Percentiles rank a stretch among this genome's conserved stretches.
These are phyloP conservation scores for Ooceraea biroi DNA, from an alignment of 1,140 invertebrate species.

Conservation along the genomic window DNA sequence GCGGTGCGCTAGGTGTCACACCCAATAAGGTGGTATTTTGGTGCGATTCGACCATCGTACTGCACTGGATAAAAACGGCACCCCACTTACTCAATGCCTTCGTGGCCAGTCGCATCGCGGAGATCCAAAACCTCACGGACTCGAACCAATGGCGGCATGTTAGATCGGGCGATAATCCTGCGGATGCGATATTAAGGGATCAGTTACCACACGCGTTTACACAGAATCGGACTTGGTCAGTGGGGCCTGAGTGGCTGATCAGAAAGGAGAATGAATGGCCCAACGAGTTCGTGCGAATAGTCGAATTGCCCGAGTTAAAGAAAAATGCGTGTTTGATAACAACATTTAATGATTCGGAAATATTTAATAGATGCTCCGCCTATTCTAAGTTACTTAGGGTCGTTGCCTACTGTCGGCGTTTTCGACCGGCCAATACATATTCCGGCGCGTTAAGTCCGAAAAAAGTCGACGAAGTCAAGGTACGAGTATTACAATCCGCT, in stretches of 20 bases:
- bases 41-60: conserved; percentile 65
- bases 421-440: neutral
- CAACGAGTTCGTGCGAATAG: too few species aligned
- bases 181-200: conserved; percentile 70
- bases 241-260: conserved; percentile 61
- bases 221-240: conserved; percentile 51
- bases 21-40: conserved; percentile 37
- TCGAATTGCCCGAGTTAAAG: too few species aligned
- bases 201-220: conserved; percentile 42
- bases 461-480: neutral
- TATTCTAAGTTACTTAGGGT: too few species aligned
- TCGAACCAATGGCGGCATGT: conserved; percentile 75
- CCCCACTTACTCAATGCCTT: conserved; percentile 73
- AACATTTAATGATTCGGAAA: too few species aligned
- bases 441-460: neutral
- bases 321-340: too few species aligned
- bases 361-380: too few species aligned
- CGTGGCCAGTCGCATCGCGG: conserved; percentile 72
- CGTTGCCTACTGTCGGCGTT: too few species aligned
- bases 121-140: conserved; percentile 69
- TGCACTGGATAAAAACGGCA: conserved; percentile 75
- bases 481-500: neutral
- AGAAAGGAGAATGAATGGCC: neutral
- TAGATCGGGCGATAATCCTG: conserved; percentile 76
- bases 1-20: neutral